Percentiles rank a stretch among this genome's conserved stretches.
Conservation (phyloP, 2,888 invertebrate species). For the Netelia melanura region DNA sequence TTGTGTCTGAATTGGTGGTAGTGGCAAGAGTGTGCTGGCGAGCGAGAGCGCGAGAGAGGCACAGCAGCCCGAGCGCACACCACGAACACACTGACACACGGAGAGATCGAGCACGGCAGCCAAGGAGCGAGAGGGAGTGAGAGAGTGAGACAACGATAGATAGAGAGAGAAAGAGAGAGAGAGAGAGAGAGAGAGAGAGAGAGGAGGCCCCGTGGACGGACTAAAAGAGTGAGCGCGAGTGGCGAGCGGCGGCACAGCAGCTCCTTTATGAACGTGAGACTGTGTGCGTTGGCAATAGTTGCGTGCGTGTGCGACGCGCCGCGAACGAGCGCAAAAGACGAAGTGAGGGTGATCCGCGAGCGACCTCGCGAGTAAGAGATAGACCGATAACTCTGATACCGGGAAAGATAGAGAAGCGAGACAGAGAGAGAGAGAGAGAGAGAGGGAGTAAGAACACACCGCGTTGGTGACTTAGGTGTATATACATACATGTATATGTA, state of each 20-base stretch:
- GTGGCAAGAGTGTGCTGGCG: conserved; percentile 42
- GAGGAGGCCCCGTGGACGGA: conserved; percentile 55
- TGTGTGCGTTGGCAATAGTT: conserved; percentile 19
- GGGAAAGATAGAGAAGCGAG: conserved; percentile 39
- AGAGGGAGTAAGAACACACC: conserved; percentile 57
- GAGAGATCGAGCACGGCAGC: conserved; percentile 40
- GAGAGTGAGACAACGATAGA: conserved; percentile 43
- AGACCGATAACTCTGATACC: conserved; percentile 58
- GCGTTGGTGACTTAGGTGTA: conserved; percentile 58
- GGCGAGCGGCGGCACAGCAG: conserved; percentile 43
- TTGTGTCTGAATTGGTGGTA: conserved; percentile 42
- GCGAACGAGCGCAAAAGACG: conserved; percentile 60
- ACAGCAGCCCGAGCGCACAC: conserved; percentile 58
- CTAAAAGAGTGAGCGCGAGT: conserved; percentile 57
- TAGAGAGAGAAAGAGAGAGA: conserved; percentile 16
- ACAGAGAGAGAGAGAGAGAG: not conserved
- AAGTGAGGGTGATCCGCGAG: conserved; percentile 63
- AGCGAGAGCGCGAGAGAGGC: conserved; percentile 47
- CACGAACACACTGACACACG: conserved; percentile 28
- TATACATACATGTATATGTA: conserved; percentile 39
- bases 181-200: conserved; percentile 29
- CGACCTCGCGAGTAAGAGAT: conserved; percentile 65
- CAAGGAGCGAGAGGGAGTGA: conserved; percentile 33
- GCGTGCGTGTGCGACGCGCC: conserved; percentile 9
- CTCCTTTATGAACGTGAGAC: conserved; percentile 12